Base-by-base conservation (phyloP, 2,888 invertebrate species). In the Tetragonula carbonaria region DNA sequence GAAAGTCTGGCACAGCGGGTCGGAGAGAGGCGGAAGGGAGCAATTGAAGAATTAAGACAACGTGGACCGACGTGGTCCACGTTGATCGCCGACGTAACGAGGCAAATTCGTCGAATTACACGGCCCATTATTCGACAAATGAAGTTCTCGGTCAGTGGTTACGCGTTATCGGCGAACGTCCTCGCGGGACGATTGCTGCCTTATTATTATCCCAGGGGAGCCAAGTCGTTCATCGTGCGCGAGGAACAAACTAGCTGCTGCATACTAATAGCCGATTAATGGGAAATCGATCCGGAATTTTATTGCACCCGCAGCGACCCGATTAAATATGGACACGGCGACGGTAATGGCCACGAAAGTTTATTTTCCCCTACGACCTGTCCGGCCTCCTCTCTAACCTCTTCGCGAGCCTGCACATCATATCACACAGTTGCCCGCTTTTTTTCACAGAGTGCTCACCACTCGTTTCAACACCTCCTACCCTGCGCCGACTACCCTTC, bases 201-300 rank as follows among this genome's bases (percentile, higher is more conserved):
- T 86, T 80, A 86, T 87, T 87, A 87, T 78, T 72, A 73, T 83
- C 88, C 81, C 84, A 51, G 74, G 74, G 68, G 84, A 73, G 71
- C 73, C 55, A 62, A 67, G 86, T 74, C 76, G 55, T 66, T 81
- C 74, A 62, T 62, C 76, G 77, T 70, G 53, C 76, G 51, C 74
- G 82, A 45, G 0, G 45, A 16, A 63, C 67, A 75, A 83, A 75
- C 82, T 82, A 72, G 77, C 80, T 81, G 85, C 85, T 82, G 88
- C 88, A 88, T 88, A 86, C 82, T 89, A 89, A 89, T 87, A 84
- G 67, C 78, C 85, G 87, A 88, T 88, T 88, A 88, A 88, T 79
- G 87, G 83, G 65, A 81, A 84, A 88, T 88, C 88, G 89, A 88
- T 88, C 66, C 68, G 57, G 72, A 85, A 87, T 89, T 89, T 88